Conservation (phyloP, 2,888 invertebrate species). For the Vannuccia rotundouncinata region DNA sequence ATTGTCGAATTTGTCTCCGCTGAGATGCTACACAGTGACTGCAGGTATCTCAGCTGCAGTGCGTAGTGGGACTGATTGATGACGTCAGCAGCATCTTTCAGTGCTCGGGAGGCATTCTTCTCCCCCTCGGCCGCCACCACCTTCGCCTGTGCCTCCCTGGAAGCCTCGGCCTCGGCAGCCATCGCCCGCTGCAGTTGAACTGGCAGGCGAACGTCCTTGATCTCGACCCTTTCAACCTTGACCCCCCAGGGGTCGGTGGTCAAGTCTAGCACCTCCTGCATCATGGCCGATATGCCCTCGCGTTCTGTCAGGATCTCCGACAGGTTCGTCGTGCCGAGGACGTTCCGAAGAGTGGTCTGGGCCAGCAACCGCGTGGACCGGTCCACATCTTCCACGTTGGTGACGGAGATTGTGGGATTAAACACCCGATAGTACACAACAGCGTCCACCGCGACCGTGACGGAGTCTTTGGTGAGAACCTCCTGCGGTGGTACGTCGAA, state of each 20-base stretch:
- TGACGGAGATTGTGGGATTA: conserved; percentile 41
- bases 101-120: conserved; percentile 67
- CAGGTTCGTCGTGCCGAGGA: conserved; percentile 45
- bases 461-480: conserved; percentile 50
- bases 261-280: not conserved
- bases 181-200: conserved; percentile 52
- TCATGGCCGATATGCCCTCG: conserved; percentile 49
- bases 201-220: conserved; percentile 47
- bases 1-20: conserved; percentile 55
- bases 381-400: conserved; percentile 42
- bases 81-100: conserved; percentile 78
- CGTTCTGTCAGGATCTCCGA: conserved; percentile 47
- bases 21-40: conserved; percentile 50
- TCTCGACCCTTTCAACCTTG: conserved; percentile 25
- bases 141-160: conserved; percentile 58
- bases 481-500: conserved; percentile 43
- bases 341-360: conserved; percentile 43
- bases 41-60: conserved; percentile 61
- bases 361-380: conserved; percentile 42
- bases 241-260: conserved; percentile 5
- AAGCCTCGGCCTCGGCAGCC: conserved; percentile 55
- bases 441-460: conserved; percentile 49
- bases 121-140: conserved; percentile 54
- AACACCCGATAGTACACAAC: conserved; percentile 44
- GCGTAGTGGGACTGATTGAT: conserved; percentile 76